Base-by-base conservation (phyloP, 2,797 vertebrate species). In the Rousettus madagascariensis region DNA sequence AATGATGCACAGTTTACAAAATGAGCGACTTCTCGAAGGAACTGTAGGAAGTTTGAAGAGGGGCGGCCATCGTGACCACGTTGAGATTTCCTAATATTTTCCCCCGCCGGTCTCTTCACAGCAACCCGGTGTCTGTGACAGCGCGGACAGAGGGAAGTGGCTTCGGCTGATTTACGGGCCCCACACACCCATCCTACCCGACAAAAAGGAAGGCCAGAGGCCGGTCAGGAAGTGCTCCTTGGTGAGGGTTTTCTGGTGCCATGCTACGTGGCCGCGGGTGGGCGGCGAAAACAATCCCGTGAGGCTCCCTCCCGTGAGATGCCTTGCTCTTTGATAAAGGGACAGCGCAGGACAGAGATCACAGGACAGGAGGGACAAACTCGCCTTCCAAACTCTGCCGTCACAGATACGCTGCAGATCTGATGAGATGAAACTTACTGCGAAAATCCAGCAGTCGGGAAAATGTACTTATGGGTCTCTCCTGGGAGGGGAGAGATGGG, bases 171-270 rank as follows among this genome's bases (percentile, higher is more conserved):
- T 96, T 97, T 96, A 96, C 72, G 69, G 77, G 2, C 71, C 38
- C 41, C 53, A 13, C 71, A 92, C 92, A 77, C 66, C 93, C 93
- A 83, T 59, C 90, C 90, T 38, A 92, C 69, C 74, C 95, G 93
- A 92, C 96, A 89, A 95, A 96, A 95, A 91, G 77, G 20, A 43
- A 94, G 93, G 82, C 90, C 95, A 95, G 68, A 36, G 13, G 30
- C 91, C 12, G 95, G 95, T 88, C 93, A 91, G 79, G 87, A 80
- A 84, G 72, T 80, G 88, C 87, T 78, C 69, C 77, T 94, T 86
- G 66, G 93, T 91, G 72, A 83, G 85, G 74, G 85, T 68, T 94
- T 93, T 91, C 95, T 95, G 90, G 90, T 92, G 85, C 96, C 65
- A 16, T 53, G 61, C 96, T 94, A 94, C 94, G 85, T 77, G 92